phyloP scores from a whole-genome alignment of 2,888 invertebrate species.

The Tachina lurida region DNA sequence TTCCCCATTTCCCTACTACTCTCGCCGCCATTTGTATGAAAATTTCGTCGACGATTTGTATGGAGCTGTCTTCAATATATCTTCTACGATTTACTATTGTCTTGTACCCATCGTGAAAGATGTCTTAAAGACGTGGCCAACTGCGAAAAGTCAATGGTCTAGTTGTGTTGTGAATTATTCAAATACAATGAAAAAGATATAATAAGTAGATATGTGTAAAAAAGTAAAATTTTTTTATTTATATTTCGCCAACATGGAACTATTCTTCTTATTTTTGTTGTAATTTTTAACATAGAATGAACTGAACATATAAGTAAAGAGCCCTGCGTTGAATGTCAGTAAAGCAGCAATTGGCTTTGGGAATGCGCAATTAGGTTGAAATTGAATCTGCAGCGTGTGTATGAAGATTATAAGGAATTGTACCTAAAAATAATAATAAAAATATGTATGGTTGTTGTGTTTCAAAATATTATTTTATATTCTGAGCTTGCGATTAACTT shows the following conservation, averaged over 20 bases:
- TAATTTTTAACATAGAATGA: constrained; percentile 89
- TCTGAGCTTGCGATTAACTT: constrained; percentile 74
- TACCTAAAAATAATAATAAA: constrained; percentile 83
- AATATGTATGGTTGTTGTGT: not conserved
- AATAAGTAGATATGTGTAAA: not conserved
- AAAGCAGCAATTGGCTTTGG: constrained; percentile 88
- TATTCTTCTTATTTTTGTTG: constrained; percentile 80
- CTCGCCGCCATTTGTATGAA: too few relatives aligned
- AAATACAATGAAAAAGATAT: too few relatives aligned
- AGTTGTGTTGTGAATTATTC: too few relatives aligned
- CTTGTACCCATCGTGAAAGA: too few relatives aligned
- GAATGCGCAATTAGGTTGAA: constrained; percentile 87
- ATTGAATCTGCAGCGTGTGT: constrained; percentile 87
- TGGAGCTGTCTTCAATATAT: too few relatives aligned
- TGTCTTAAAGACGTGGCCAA: too few relatives aligned
- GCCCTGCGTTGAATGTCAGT: constrained; percentile 86
- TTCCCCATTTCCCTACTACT: too few relatives aligned
- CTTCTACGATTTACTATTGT: too few relatives aligned
- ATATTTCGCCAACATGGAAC: constrained; percentile 28
- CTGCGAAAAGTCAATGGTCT: too few relatives aligned
- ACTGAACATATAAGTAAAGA: constrained; percentile 91
- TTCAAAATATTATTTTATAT: not conserved
- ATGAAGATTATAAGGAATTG: constrained; percentile 90
- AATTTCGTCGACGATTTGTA: too few relatives aligned
- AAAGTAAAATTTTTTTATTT: constrained; percentile 15